Base-by-base conservation (phyloP, 1,140 invertebrate genomes). In the Pachypsylla venusta region DNA sequence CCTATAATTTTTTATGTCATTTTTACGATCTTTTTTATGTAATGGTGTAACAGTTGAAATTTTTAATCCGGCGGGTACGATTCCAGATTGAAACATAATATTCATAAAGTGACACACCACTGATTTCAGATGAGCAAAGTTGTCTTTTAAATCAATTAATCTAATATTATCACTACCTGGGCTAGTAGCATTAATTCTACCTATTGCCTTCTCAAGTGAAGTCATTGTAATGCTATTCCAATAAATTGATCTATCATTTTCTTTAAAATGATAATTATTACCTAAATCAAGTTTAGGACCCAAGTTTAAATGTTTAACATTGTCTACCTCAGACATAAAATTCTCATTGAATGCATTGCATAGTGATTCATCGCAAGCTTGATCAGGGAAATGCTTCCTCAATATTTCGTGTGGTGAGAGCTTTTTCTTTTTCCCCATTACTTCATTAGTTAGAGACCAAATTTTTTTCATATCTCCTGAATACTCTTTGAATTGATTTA, bases 341-440 rank as follows among this genome's bases (percentile, higher is more conserved):
- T n/a, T 48, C 16, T 48, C 42, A 48, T 48, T 48, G 16, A 48
- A 48, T 19, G 5, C 42, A 48, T 48, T 48, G 22, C 42, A 48
- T 48, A 48, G 22, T 3, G 16, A 48, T 3, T 7, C 16, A 48
- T 48, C 42, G 16, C 5, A n/a, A 48, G 5, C 5, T 22, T 48
- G 42, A 48, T n/a, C 30, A 35, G 42, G 16, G 42, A 48, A 48
- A 48, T 48, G 42, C 16, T 48, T 48, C 42, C 42, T 48, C 42
- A 48, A 48, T 19, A 48, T n/a, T 5, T 48, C 42, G 22, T 48
- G 22, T 7, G 42, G 7, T 4, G 42, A 48, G 5, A 10, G 5
- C 42, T 48, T 48, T 48, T 48, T 48, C 42, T 48, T 48, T 48
- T 19, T 48, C 42, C 42, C 42, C 5, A 48, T 5, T n/a, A 48